Conservation (phyloP, 2,113 vertebrate genomes). For the Microcebus jonahi region DNA sequence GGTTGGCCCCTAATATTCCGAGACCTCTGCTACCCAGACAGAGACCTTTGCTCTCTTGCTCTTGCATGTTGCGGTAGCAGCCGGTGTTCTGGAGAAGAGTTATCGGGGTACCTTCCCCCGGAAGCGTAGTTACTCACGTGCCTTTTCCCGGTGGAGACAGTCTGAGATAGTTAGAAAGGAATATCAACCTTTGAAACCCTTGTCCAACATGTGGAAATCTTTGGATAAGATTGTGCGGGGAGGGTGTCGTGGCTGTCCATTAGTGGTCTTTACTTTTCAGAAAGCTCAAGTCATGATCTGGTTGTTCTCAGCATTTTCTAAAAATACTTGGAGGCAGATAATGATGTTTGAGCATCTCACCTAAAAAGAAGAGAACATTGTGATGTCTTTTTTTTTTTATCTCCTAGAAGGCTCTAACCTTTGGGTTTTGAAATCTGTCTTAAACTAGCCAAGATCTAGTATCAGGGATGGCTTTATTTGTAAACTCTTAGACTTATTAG, state of each 20-base stretch:
- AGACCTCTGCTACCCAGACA: background rate
- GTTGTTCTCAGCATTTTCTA: conserved; percentile 44
- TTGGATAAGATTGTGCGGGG: background rate
- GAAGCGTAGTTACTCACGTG: background rate
- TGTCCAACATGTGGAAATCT: background rate
- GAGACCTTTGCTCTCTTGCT: background rate
- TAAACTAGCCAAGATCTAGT: background rate
- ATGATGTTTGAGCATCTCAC: background rate
- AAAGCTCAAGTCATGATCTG: background rate
- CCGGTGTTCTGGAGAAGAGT: background rate
- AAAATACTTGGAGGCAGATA: conserved; percentile 40
- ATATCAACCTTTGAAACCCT: background rate
- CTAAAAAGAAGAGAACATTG: background rate
- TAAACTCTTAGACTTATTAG: conserved; percentile 17
- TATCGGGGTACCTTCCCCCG: background rate
- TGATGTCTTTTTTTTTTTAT: background rate
- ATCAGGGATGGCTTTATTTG: conserved; percentile 9
- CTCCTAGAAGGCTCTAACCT: background rate
- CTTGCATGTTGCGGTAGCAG: background rate
- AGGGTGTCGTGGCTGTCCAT: background rate
- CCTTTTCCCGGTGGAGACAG: background rate
- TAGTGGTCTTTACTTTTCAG: conserved; percentile 28
- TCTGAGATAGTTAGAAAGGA: background rate
- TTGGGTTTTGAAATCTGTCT: conserved; percentile 11
- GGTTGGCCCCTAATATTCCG: background rate